phyloP scores from a whole-genome alignment of 2,888 invertebrate species.

The Neoaliturus tenellus region DNA sequence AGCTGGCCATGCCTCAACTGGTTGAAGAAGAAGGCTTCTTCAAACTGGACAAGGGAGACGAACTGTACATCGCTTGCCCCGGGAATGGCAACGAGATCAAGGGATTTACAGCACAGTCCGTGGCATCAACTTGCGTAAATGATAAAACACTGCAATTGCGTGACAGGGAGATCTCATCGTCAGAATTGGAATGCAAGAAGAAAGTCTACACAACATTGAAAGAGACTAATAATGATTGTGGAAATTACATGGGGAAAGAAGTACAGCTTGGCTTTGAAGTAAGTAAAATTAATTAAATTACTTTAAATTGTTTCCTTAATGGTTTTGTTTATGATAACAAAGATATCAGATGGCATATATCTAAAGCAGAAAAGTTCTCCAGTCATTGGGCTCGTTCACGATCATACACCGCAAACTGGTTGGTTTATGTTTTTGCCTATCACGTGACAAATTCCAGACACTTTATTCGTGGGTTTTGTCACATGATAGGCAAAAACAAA shows the following conservation, averaged over 20 bases:
- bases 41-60: constrained; percentile 37
- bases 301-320: too few species aligned
- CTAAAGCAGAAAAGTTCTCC: too few species aligned
- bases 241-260: constrained; percentile 27
- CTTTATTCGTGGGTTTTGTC: too few species aligned
- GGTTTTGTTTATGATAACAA: too few species aligned
- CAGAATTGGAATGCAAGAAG: constrained; percentile 50
- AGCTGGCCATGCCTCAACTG: constrained; percentile 45
- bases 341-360: too few species aligned
- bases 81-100: constrained; percentile 40
- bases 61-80: constrained; percentile 45
- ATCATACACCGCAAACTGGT: too few species aligned
- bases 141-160: constrained; percentile 21
- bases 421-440: too few species aligned
- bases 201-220: constrained; percentile 33
- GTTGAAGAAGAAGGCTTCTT: constrained; percentile 39
- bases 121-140: constrained; percentile 33
- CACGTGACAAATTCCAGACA: too few species aligned
- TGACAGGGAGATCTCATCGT: constrained; percentile 7
- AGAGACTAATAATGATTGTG: constrained; percentile 47
- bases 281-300: too few species aligned
- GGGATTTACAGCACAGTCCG: constrained; percentile 5
- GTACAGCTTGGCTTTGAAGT: constrained; percentile 53
- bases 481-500: too few species aligned
- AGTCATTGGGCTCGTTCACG: too few species aligned